Percentiles rank a stretch among this genome's conserved stretches.
Conservation (phyloP, 2,888 invertebrate genomes). For the Pammene aurita region DNA sequence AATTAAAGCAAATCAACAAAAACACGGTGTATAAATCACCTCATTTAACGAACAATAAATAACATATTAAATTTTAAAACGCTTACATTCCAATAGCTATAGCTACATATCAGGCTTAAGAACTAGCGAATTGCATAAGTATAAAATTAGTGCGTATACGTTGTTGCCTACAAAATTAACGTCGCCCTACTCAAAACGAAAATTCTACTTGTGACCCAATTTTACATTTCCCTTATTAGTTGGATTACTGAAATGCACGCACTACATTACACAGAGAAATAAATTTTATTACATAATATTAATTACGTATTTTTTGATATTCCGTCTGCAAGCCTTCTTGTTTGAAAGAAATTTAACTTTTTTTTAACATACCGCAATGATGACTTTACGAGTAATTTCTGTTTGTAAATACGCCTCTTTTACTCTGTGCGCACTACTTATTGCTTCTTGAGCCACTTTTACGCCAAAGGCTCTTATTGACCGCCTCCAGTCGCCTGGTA, state of each 20-base stretch:
- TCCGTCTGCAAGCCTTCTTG: neutral
- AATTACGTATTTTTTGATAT: neutral
- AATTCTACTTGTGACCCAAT: neutral
- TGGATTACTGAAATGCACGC: neutral
- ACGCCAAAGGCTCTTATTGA: neutral
- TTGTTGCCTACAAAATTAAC: conserved; percentile 1
- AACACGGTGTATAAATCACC: too few species aligned
- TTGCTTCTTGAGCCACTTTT: neutral
- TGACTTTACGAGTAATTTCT: too few species aligned
- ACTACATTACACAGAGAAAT: neutral
- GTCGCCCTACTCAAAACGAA: conserved; percentile 8
- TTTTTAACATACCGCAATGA: too few species aligned
- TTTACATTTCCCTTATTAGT: neutral
- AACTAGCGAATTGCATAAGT: too few species aligned
- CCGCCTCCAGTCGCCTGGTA: neutral
- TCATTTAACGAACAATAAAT: too few species aligned
- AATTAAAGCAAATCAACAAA: too few species aligned
- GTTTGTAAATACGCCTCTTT: too few species aligned
- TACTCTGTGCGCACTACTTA: neutral
- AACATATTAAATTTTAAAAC: too few species aligned
- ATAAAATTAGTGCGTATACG: neutral
- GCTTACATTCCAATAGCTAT: too few species aligned
- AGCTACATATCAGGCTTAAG: too few species aligned
- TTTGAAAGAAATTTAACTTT: too few species aligned
- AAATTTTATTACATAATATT: neutral